Evolutionary conservation across 2,888 invertebrate genomes (phyloP), one percentile per base, ranked within the genome.

Genomic region (Thera britannica): DNA sequence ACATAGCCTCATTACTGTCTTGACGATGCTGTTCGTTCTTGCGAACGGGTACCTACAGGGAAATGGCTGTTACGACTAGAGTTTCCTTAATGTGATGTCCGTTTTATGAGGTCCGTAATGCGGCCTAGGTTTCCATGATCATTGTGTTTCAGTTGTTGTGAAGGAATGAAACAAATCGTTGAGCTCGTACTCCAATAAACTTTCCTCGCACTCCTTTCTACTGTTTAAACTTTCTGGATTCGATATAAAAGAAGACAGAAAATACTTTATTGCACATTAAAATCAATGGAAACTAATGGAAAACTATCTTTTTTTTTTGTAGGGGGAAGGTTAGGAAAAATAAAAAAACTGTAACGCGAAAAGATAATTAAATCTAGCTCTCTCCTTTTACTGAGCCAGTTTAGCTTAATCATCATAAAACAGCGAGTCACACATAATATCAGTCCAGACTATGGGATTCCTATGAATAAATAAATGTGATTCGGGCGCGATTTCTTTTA

Each of bases 1-100:
- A 66, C 59, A 58, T 46, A 58, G 57, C 58, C 62, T 66, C 57
- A 59, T 69, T 68, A 65, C 62, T 51, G 52, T 52, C 52, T 52
- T 34, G 34, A 34, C 34, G 52, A 51, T 51, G 23, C 52, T 34
- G 52, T 9, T 52, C 51, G 12, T 63, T 61, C 11, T 51, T 59
- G 49, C 52, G 54, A 62, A 62, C 46, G 34, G 7, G 44, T 46
- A 46, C 4, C 4, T 11, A 48, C 51, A 51, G 12, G 56, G 41
- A 57, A 57, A 55, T n/a, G 5, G 55, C n/a, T 55, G 36, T 36
- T 35, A 55, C 36, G 23, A 2, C 51, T 23, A 23, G 6, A 7
- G 23, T 51, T 12, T 51, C 1, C 12, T 51, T 6, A 51, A 51
- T 23, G 23, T 51, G 7, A 7, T 2, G 7, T 6, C 51, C 51